phyloP scores from a whole-genome alignment of 1,140 invertebrate species.

The Caenorhabditis remanei region DNA sequence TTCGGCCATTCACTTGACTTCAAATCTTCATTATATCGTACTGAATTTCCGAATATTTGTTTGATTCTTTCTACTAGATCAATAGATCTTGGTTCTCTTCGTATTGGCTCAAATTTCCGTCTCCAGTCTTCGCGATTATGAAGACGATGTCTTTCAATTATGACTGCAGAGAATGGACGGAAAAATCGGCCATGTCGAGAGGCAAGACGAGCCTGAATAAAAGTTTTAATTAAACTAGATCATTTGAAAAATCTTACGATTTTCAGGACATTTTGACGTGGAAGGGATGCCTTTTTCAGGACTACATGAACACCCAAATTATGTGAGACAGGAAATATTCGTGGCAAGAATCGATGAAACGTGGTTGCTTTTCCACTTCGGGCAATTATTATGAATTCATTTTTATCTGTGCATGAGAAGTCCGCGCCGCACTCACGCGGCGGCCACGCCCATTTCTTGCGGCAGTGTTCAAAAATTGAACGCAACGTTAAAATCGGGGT shows the following conservation, averaged over 20 bases:
- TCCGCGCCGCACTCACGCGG: too few relatives aligned
- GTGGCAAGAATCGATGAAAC: not conserved
- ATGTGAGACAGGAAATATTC: conserved; percentile 36
- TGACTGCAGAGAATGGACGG: conserved; percentile 58
- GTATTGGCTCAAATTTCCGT: conserved; percentile 15
- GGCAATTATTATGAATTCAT: too few relatives aligned
- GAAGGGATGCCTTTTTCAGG: not conserved
- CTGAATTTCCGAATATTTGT: conserved; percentile 56
- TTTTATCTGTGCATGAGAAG: too few relatives aligned
- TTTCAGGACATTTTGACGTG: not conserved
- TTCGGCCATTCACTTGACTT: conserved; percentile 47
- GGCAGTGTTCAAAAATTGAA: too few relatives aligned
- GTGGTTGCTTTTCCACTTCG: not conserved
- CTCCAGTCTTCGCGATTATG: conserved; percentile 12
- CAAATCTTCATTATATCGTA: conserved; percentile 63
- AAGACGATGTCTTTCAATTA: conserved; percentile 45
- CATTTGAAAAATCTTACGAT: not conserved
- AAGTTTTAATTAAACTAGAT: too few relatives aligned
- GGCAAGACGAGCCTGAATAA: conserved; percentile 29
- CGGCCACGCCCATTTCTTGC: too few relatives aligned
- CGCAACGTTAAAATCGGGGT: too few relatives aligned
- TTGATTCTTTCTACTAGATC: conserved; percentile 44
- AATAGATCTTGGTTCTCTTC: not conserved
- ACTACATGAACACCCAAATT: conserved; percentile 14
- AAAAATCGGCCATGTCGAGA: conserved; percentile 33